Conservation (phyloP, 2,888 invertebrate species). For the Synanthedon vespiformis region DNA sequence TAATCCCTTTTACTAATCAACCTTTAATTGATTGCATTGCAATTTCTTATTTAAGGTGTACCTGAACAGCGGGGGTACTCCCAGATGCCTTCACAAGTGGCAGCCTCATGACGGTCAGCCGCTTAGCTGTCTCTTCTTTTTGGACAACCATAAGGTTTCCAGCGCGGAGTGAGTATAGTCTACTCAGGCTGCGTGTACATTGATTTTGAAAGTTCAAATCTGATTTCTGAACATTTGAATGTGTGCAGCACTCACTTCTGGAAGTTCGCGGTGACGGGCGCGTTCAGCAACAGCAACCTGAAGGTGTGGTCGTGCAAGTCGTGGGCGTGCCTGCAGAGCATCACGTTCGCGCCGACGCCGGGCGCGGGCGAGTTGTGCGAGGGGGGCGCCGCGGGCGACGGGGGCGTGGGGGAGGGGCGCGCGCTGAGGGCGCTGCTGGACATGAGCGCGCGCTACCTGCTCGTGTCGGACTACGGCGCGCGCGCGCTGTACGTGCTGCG, state of each 20-base stretch:
- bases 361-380: slow-evolving; percentile 19
- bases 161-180: slow-evolving; percentile 78
- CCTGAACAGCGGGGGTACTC: slow-evolving; percentile 76
- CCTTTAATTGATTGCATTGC: no score
- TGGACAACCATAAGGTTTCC: slow-evolving; percentile 90
- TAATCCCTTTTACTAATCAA: no score
- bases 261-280: slow-evolving; percentile 95
- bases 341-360: slow-evolving; percentile 74
- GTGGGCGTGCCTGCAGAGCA: slow-evolving; percentile 94
- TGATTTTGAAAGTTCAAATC: no score
- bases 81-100: slow-evolving; percentile 92
- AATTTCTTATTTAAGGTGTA: slow-evolving; percentile 62
- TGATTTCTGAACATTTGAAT: no score
- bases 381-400: slow-evolving; percentile 54
- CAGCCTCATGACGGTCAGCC: slow-evolving; percentile 90
- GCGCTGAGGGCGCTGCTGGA: slow-evolving; percentile 84
- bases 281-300: slow-evolving; percentile 88
- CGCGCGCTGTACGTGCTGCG: slow-evolving; percentile 86
- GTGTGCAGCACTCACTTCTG: slow-evolving; percentile 77
- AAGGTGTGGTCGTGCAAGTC: slow-evolving; percentile 96
- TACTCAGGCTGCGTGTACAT: background rate
- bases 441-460: slow-evolving; percentile 84
- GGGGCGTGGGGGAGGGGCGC: slow-evolving; percentile 23
- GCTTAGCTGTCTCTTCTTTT: slow-evolving; percentile 89
- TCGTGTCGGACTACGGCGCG: slow-evolving; percentile 89